Percentiles rank a stretch among this genome's conserved stretches.
Conservation (phyloP, 2,113 vertebrate genomes). For the Xenotilapia flavipinnis region DNA sequence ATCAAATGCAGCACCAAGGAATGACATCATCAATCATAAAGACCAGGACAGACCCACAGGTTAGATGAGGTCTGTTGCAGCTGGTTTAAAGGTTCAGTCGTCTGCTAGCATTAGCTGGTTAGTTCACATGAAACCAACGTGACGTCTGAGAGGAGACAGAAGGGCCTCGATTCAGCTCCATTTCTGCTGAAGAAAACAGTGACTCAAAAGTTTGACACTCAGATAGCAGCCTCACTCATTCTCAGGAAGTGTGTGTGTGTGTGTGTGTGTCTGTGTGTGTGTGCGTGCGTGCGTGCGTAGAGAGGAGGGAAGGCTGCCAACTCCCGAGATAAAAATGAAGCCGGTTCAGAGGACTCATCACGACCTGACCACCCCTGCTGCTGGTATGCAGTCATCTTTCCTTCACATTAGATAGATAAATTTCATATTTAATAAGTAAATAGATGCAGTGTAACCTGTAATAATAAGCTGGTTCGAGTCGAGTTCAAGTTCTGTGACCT, state of each 20-base stretch:
- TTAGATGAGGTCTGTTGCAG: background rate
- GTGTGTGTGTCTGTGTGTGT: background rate
- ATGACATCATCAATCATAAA: background rate
- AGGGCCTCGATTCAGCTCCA: background rate
- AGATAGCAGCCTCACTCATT: background rate
- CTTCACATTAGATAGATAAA: background rate
- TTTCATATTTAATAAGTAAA: background rate
- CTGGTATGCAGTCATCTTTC: conserved; percentile 5
- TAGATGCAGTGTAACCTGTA: background rate
- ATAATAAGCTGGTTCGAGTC: background rate
- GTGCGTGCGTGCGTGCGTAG: background rate
- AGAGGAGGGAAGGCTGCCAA: conserved; percentile 42
- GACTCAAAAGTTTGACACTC: background rate
- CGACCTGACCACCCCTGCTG: conserved; percentile 53
- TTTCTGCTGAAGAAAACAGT: background rate
- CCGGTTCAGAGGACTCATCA: conserved; percentile 55
- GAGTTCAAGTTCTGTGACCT: background rate
- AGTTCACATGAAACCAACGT: background rate
- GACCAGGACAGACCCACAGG: background rate
- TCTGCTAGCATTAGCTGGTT: background rate
- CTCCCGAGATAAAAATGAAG: conserved; percentile 30
- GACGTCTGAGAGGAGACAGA: background rate
- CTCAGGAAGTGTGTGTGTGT: background rate
- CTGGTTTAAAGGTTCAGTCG: background rate
- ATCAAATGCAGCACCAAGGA: background rate